Conservation (phyloP, 1,140 invertebrate species). For the Drosophila quadrilineata region DNA sequence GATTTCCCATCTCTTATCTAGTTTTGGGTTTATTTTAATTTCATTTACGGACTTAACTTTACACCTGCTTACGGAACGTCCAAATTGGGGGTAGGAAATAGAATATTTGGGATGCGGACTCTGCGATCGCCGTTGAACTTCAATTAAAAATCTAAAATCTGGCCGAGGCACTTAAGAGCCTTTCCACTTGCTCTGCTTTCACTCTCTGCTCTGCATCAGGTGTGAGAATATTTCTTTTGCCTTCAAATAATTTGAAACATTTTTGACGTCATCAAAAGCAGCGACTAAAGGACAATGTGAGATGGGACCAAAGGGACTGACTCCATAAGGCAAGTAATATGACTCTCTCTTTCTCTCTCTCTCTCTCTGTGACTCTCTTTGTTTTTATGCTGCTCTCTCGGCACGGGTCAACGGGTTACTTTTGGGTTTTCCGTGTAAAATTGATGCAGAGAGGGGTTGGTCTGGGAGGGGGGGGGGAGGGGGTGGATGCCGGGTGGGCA, state of each 20-base stretch:
- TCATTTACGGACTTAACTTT: slow-evolving; percentile 81
- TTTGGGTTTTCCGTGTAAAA: slow-evolving; percentile 3
- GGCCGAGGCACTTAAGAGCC: slow-evolving; percentile 73
- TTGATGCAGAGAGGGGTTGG: not conserved
- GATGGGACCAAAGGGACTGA: slow-evolving; percentile 53
- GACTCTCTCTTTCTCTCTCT: no score
- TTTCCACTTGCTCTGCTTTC: slow-evolving; percentile 44
- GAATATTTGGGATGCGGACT: slow-evolving; percentile 17
- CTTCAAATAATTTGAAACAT: slow-evolving; percentile 68
- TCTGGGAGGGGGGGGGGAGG: not conserved
- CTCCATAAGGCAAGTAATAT: slow-evolving; percentile 60
- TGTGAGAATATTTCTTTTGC: slow-evolving; percentile 66
- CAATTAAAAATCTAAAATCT: slow-evolving; percentile 72
- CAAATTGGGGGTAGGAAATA: not conserved
- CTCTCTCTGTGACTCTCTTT: no score
- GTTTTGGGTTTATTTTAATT: slow-evolving; percentile 79
- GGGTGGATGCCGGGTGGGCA: slow-evolving; percentile 24
- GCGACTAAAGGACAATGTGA: slow-evolving; percentile 12
- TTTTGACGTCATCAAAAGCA: slow-evolving; percentile 44
- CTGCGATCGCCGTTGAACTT: slow-evolving; percentile 53
- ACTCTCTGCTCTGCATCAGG: slow-evolving; percentile 7
- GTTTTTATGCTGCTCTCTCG: slow-evolving; percentile 47
- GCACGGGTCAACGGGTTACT: slow-evolving; percentile 64
- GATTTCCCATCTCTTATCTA: no score
- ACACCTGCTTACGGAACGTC: slow-evolving; percentile 68